These are phyloP conservation scores for Schizothorax lantsangensis DNA, from an alignment of 2,797 vertebrate species.

Conservation along the genomic window DNA sequence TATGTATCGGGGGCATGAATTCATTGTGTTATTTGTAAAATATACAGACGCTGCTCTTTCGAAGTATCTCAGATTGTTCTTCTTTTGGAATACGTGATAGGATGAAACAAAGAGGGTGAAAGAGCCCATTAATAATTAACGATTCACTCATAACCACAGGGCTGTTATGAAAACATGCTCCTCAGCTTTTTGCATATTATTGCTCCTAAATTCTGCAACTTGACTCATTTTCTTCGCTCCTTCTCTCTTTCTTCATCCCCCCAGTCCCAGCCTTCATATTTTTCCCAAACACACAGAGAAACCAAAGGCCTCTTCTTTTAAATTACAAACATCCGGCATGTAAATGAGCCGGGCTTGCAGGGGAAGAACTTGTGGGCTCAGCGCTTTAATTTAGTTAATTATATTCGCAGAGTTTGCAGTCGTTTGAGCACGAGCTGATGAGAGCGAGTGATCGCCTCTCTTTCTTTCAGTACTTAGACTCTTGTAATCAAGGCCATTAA, in stretches of 20 bases:
- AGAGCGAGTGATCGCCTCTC: slow-evolving; percentile 48
- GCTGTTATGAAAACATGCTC: slow-evolving; percentile 53
- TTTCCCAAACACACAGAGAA: slow-evolving; percentile 58
- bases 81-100: slow-evolving; percentile 57
- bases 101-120: slow-evolving; percentile 62
- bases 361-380: slow-evolving; percentile 64
- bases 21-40: slow-evolving; percentile 53
- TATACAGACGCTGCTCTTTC: slow-evolving; percentile 59
- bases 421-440: slow-evolving; percentile 49
- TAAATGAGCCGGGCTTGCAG: slow-evolving; percentile 66
- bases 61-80: slow-evolving; percentile 56
- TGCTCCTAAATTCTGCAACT: slow-evolving; percentile 64
- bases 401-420: slow-evolving; percentile 57
- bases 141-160: slow-evolving; percentile 59
- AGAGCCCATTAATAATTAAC: slow-evolving; percentile 66
- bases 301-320: slow-evolving; percentile 57
- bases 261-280: slow-evolving; percentile 57
- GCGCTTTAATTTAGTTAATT: slow-evolving; percentile 66
- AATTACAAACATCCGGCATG: slow-evolving; percentile 64
- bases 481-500: slow-evolving; percentile 55
- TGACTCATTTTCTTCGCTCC: slow-evolving; percentile 61
- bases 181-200: slow-evolving; percentile 69
- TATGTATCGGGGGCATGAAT: slow-evolving; percentile 48
- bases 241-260: slow-evolving; percentile 65
- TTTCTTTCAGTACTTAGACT: slow-evolving; percentile 42